These are phyloP conservation scores for Lerema accius DNA, from an alignment of 1,140 invertebrate genomes.

Conservation along the genomic window DNA sequence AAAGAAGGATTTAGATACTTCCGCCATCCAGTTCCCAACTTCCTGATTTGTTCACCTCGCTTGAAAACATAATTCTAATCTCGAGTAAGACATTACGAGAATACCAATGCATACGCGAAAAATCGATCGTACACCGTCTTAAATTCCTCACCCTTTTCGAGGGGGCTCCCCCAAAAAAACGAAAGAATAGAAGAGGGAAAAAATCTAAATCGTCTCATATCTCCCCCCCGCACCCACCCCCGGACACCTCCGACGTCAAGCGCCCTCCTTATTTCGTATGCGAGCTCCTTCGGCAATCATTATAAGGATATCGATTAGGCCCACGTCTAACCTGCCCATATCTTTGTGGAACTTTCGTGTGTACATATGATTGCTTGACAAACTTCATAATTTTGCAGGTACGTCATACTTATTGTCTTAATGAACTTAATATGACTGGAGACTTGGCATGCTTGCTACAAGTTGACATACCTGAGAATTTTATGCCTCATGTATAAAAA, in stretches of 20 bases:
- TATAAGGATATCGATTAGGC: conserved; percentile 81
- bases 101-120: conserved; percentile 81
- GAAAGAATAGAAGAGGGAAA: conserved; percentile 82
- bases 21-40: conserved; percentile 12
- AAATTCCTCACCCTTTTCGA: conserved; percentile 81
- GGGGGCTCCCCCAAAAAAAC: conserved; percentile 80
- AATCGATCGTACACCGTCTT: conserved; percentile 80
- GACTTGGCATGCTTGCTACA: too few relatives aligned
- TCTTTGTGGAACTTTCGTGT: conserved; percentile 71
- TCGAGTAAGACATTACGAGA: conserved; percentile 80
- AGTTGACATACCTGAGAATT: too few relatives aligned
- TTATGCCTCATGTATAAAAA: too few relatives aligned
- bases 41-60: conserved; percentile 29
- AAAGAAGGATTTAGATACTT: too few relatives aligned
- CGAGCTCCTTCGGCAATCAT: conserved; percentile 81
- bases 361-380: conserved; percentile 50
- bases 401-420: conserved; percentile 8
- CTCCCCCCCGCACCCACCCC: conserved; percentile 63
- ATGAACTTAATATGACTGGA: neutral
- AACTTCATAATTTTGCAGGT: conserved; percentile 34
- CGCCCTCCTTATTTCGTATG: conserved; percentile 82
- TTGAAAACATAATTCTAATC: conserved; percentile 78
- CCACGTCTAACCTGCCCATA: conserved; percentile 78
- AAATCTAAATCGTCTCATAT: conserved; percentile 83
- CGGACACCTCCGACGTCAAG: conserved; percentile 73